Conservation (phyloP, 1,140 invertebrate species). For the Calycopis cecrops region DNA sequence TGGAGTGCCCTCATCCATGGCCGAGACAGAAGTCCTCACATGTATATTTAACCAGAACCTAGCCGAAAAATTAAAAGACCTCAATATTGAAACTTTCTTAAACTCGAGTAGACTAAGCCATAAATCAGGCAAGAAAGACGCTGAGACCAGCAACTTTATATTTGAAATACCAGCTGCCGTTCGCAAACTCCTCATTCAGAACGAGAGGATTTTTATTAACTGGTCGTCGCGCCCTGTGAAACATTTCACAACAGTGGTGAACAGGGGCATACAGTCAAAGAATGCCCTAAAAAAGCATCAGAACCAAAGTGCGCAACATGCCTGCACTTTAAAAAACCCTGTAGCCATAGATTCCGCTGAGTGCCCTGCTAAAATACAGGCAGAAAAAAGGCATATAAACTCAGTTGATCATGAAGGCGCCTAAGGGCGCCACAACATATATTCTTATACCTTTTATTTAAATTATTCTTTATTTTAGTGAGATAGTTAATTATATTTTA, state of each 20-base stretch:
- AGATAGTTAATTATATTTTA: no score
- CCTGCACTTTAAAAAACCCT: conserved; percentile 15
- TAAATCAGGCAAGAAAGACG: no score
- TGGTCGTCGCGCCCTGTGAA: no score
- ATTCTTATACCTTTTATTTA: background rate
- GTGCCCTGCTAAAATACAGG: background rate
- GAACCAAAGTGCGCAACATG: conserved; percentile 12
- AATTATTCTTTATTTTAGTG: no score
- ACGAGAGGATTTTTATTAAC: no score
- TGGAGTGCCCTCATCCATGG: conserved; percentile 5
- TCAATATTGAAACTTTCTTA: background rate
- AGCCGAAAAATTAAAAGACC: background rate
- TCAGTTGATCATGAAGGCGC: conserved; percentile 15
- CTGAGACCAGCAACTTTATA: background rate
- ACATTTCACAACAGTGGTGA: background rate
- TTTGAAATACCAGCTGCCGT: background rate
- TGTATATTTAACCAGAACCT: conserved; percentile 7
- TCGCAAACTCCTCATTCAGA: background rate
- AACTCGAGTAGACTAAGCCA: no score
- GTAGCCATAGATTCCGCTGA: background rate
- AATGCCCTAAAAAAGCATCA: background rate
- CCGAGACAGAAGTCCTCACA: background rate
- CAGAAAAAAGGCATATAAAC: conserved; percentile 5
- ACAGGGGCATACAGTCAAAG: background rate
- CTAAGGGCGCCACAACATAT: conserved; percentile 7